These are phyloP conservation scores for Lerista edwardsae DNA, from an alignment of 2,797 vertebrate genomes.

Conservation along the genomic window DNA sequence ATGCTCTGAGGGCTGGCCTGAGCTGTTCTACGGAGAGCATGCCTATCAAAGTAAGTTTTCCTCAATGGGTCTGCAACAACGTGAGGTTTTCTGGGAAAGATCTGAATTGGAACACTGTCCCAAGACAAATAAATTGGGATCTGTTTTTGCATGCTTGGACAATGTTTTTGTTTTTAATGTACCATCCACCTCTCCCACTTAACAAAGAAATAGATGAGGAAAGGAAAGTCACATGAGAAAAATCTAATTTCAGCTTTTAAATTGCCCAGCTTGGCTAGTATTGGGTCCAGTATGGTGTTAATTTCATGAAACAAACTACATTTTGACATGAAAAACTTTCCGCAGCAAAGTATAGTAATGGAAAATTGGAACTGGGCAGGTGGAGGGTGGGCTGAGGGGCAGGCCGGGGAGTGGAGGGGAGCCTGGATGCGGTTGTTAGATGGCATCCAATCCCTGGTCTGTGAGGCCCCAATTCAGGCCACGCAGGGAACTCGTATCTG, in stretches of 20 bases:
- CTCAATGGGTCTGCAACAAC: neutral
- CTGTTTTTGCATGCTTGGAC: too few species aligned
- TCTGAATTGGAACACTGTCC: neutral
- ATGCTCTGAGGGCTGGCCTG: conserved; percentile 93
- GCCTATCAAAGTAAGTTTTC: conserved; percentile 93
- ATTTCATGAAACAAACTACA: neutral
- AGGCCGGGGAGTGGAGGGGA: too few species aligned
- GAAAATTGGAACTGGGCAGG: too few species aligned
- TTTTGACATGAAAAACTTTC: neutral
- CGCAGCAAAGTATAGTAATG: too few species aligned
- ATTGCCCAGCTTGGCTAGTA: neutral
- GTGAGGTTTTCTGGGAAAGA: neutral
- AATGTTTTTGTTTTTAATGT: neutral
- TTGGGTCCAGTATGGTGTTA: neutral
- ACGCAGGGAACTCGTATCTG: too few species aligned
- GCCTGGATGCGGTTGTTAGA: too few species aligned
- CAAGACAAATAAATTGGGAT: neutral
- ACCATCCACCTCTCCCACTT: too few species aligned
- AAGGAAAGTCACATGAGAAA: neutral
- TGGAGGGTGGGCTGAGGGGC: too few species aligned
- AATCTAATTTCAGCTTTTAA: neutral
- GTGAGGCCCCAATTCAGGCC: too few species aligned
- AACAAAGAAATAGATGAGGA: too few species aligned
- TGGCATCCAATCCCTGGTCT: too few species aligned
- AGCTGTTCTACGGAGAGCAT: conserved; percentile 95